A percentile compares a stretch with the other conserved stretches of the same genome.
Conservation (phyloP, 2,888 invertebrate species). For the Alcis repandata region DNA sequence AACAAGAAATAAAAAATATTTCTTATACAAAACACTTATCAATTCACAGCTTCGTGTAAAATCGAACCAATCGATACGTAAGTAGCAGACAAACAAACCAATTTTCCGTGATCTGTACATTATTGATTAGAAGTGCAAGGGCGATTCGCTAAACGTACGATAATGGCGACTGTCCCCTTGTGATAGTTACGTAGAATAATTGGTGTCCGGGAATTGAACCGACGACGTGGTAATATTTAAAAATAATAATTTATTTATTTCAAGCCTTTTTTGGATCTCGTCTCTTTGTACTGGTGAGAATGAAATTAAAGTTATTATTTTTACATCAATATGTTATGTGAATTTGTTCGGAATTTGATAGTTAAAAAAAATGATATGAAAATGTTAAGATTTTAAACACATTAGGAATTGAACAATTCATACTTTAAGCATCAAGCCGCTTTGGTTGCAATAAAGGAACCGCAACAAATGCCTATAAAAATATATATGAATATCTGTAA, state of each 20-base stretch:
- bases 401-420: too few species aligned
- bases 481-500: too few species aligned
- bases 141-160: constrained; percentile 68
- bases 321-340: too few species aligned
- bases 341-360: too few species aligned
- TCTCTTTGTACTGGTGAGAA: too few species aligned
- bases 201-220: constrained; percentile 10
- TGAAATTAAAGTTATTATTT: too few species aligned
- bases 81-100: constrained; percentile 40
- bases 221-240: not conserved
- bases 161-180: constrained; percentile 62
- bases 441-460: too few species aligned
- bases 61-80: constrained; percentile 1
- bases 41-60: not conserved
- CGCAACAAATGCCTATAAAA: too few species aligned
- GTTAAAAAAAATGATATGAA: too few species aligned
- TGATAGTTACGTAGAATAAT: constrained; percentile 29
- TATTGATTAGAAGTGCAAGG: constrained; percentile 68
- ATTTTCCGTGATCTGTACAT: constrained; percentile 44
- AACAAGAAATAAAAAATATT: not conserved
- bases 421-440: too few species aligned
- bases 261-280: too few species aligned
- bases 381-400: too few species aligned
- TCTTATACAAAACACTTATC: not conserved
- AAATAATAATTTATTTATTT: not conserved